Evolutionary conservation across 2,113 vertebrate genomes (phyloP).

Genomic region (Lasiurus borealis): DNA sequence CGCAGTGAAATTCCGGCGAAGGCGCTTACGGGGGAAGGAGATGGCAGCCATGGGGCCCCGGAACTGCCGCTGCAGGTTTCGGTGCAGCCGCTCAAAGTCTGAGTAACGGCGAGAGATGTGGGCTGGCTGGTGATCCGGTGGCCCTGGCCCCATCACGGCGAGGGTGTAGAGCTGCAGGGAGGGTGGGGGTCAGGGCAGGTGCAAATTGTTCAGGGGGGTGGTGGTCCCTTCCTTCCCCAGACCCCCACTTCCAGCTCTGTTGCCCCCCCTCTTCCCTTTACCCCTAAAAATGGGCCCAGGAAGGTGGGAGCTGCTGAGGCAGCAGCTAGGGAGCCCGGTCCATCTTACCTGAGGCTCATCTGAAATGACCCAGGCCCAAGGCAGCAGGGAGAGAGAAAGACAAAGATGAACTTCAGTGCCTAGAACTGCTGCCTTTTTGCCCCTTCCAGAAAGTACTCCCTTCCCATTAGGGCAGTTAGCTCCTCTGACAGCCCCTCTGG

Average conservation of each 20-base stretch:
- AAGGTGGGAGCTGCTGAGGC: background rate
- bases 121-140: constrained; percentile 90
- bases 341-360: constrained; percentile 89
- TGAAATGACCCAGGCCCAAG: constrained; percentile 84
- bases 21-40: constrained; percentile 94
- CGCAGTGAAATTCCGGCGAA: constrained; percentile 93
- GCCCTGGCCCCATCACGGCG: constrained; percentile 91
- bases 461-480: background rate
- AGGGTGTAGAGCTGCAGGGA: constrained; percentile 94
- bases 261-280: constrained; percentile 31
- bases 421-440: background rate
- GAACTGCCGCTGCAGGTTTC: constrained; percentile 90
- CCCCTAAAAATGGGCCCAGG: background rate
- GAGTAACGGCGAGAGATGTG: constrained; percentile 94
- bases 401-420: constrained; percentile 82
- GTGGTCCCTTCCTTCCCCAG: background rate
- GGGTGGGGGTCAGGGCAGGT: constrained; percentile 9
- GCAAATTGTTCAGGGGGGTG: background rate
- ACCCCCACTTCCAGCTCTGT: background rate
- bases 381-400: constrained; percentile 85
- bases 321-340: background rate
- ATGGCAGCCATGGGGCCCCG: constrained; percentile 91
- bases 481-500: background rate
- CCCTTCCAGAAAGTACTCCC: background rate
- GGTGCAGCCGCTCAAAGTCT: constrained; percentile 93